Evolutionary conservation across 2,797 vertebrate genomes (phyloP).

Genomic region (Anas bernieri): DNA sequence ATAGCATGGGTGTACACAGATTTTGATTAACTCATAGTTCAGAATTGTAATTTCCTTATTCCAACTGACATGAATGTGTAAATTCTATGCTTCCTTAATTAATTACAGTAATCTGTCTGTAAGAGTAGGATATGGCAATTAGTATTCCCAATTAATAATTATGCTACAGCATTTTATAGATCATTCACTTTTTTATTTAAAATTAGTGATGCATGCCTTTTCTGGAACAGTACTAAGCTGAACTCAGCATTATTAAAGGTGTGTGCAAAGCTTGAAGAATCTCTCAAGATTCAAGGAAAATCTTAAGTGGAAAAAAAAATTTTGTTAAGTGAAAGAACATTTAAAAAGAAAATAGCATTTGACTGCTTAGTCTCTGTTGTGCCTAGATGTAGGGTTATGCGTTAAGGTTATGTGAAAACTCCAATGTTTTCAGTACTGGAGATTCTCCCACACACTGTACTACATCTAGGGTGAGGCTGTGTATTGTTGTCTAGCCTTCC

Average conservation of each 20-base stretch:
- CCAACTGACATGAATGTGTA: not conserved
- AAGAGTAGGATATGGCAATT: not conserved
- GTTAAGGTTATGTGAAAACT: no score
- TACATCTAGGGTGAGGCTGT: not conserved
- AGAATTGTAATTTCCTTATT: not conserved
- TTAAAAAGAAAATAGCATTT: not conserved
- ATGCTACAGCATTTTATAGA: not conserved
- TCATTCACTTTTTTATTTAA: not conserved
- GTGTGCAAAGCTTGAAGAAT: not conserved
- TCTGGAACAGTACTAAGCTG: not conserved
- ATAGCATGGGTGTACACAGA: not conserved
- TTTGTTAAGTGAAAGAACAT: not conserved
- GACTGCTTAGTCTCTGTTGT: not conserved
- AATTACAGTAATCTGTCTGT: not conserved
- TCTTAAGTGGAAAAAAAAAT: not conserved
- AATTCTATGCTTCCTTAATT: not conserved
- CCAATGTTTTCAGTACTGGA: no score
- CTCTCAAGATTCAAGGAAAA: not conserved
- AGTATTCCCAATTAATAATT: not conserved
- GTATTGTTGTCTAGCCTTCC: not conserved
- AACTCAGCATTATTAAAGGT: not conserved
- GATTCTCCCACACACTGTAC: accelerated
- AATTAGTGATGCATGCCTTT: not conserved
- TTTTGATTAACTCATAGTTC: not conserved
- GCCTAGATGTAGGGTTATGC: not conserved